A percentile compares a stretch with the other conserved stretches of the same genome.
These are phyloP conservation scores for Sebastes alutus DNA, from an alignment of 2,797 vertebrate genomes.

Conservation along the genomic window DNA sequence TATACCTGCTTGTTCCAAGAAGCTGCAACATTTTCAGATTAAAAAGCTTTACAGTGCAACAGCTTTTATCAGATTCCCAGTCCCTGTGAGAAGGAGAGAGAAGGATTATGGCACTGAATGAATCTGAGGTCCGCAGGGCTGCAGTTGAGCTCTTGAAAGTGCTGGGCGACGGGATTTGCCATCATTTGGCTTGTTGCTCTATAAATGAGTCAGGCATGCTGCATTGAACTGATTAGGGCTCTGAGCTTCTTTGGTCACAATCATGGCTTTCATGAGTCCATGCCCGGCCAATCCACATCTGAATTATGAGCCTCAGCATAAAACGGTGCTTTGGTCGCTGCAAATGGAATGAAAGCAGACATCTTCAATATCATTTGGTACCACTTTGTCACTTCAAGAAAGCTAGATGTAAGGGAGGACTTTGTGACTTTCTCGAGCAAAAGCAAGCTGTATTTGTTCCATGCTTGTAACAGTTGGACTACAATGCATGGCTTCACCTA, in stretches of 20 bases:
- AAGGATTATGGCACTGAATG: constrained; percentile 44
- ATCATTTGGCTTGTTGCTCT: constrained; percentile 45
- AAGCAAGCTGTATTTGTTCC: background rate
- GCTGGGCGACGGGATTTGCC: constrained; percentile 46
- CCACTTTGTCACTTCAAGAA: background rate
- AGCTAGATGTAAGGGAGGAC: background rate
- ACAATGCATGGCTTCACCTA: background rate
- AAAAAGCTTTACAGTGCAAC: background rate
- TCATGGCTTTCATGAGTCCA: constrained; percentile 12
- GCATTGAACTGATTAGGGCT: constrained; percentile 51
- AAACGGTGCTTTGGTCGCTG: no score
- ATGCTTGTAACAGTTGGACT: background rate
- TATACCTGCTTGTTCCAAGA: background rate
- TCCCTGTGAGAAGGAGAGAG: background rate
- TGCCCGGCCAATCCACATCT: constrained; percentile 11
- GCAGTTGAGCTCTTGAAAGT: constrained; percentile 38
- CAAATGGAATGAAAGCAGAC: background rate
- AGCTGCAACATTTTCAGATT: background rate
- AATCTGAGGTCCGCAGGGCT: constrained; percentile 39
- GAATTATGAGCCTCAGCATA: background rate
- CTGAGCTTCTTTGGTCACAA: constrained; percentile 39
- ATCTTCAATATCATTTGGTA: background rate
- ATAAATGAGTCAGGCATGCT: constrained; percentile 28
- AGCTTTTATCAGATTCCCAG: constrained; percentile 22
- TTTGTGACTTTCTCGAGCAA: background rate